Evolutionary conservation across 2,888 invertebrate genomes (phyloP).

Genomic region (Drosophila subquinaria): DNA sequence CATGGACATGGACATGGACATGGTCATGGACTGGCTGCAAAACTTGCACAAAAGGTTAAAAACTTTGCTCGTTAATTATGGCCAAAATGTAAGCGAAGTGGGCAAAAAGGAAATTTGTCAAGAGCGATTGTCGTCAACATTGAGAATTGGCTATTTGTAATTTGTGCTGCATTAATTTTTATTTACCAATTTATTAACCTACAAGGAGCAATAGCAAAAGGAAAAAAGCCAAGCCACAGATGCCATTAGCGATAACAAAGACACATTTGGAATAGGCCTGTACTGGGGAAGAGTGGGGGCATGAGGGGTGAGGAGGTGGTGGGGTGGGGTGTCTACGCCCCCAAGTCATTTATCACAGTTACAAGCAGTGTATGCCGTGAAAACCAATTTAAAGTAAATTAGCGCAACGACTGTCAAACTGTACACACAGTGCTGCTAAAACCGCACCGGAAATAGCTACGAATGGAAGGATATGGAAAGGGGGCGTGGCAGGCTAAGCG

Average conservation of each 20-base stretch:
- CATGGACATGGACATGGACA: background rate
- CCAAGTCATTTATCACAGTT: conserved; percentile 59
- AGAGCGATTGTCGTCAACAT: conserved; percentile 46
- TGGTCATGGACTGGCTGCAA: conserved; percentile 24
- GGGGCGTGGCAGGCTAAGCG: conserved; percentile 16
- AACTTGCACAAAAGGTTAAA: conserved; percentile 70
- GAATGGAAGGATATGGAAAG: background rate
- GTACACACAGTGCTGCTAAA: conserved; percentile 49
- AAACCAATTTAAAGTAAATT: conserved; percentile 79
- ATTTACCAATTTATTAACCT: conserved; percentile 74
- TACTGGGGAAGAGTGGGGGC: background rate
- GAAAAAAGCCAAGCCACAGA: conserved; percentile 41
- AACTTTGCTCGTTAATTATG: conserved; percentile 78
- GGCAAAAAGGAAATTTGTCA: conserved; percentile 56
- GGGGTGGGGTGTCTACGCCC: conserved; percentile 33
- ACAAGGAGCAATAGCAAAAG: conserved; percentile 12
- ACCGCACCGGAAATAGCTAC: conserved; percentile 38
- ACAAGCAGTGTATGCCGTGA: conserved; percentile 42
- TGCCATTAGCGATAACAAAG: conserved; percentile 72
- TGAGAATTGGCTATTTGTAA: conserved; percentile 62
- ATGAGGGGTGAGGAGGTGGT: background rate
- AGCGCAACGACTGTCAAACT: conserved; percentile 65
- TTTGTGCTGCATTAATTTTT: conserved; percentile 69
- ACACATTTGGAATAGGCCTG: conserved; percentile 36
- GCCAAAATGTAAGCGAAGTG: conserved; percentile 35